Evolutionary conservation across 2,888 invertebrate genomes (phyloP).

Genomic region (Eupithecia inturbata): DNA sequence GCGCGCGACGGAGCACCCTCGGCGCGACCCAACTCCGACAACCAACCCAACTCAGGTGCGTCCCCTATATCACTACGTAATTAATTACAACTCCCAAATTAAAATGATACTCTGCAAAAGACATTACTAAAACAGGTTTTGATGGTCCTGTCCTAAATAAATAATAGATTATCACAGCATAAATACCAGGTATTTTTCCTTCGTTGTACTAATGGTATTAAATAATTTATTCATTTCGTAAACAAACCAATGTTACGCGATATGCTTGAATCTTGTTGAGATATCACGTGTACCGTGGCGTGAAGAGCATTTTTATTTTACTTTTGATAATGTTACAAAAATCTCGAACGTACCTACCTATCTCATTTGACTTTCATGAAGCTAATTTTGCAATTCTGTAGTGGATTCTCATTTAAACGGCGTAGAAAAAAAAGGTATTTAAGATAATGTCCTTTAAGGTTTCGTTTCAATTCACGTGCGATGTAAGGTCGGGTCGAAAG

Average conservation of each 20-base stretch:
- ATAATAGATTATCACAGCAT: conserved; percentile 34
- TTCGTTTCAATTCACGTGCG: conserved; percentile 61
- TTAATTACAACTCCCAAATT: conserved; percentile 16
- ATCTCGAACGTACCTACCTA: conserved; percentile 19
- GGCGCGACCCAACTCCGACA: conserved; percentile 95
- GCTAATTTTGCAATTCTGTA: conserved; percentile 40
- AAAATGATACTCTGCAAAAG: conserved; percentile 20
- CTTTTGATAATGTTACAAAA: conserved; percentile 24
- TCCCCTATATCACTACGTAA: conserved; percentile 22
- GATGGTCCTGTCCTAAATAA: conserved; percentile 38
- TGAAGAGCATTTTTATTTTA: not conserved
- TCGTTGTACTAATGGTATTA: conserved; percentile 18
- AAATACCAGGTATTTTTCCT: conserved; percentile 30
- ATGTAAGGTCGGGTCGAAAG: conserved; percentile 61
- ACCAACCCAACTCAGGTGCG: conserved; percentile 97
- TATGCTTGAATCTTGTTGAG: conserved; percentile 26
- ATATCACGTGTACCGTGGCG: conserved; percentile 6
- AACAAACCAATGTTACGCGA: conserved; percentile 29
- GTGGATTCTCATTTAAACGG: conserved; percentile 41
- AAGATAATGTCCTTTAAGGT: conserved; percentile 55
- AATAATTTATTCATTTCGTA: conserved; percentile 31
- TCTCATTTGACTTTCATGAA: conserved; percentile 38
- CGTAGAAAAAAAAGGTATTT: conserved; percentile 53
- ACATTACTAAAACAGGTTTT: conserved; percentile 30
- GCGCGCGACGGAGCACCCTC: conserved; percentile 98